A percentile compares a stretch with the other conserved stretches of the same genome.
phyloP scores from a whole-genome alignment of 2,888 invertebrate species.

The Nemurella pictetii region DNA sequence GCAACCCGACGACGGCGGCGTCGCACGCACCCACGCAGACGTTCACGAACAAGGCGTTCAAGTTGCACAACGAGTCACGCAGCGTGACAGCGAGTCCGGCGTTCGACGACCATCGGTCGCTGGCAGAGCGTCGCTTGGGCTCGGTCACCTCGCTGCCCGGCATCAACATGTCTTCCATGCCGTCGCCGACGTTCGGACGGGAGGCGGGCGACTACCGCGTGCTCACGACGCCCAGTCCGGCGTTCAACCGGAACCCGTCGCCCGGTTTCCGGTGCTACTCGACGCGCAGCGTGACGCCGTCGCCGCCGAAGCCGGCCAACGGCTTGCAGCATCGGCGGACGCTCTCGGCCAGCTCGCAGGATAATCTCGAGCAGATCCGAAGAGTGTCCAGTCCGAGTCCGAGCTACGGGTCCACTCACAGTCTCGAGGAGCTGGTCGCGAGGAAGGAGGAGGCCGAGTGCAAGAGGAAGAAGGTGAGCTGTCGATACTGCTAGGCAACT shows the following conservation, averaged over 20 bases:
- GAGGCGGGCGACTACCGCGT: conserved; percentile 1
- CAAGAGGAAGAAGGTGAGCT: conserved; percentile 50
- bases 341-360: conserved; percentile 34
- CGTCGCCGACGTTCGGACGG: not conserved
- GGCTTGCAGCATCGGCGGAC: conserved; percentile 36
- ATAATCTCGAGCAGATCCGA: conserved; percentile 30
- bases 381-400: conserved; percentile 49
- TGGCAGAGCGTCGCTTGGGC: conserved; percentile 21
- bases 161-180: conserved; percentile 21
- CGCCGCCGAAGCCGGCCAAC: conserved; percentile 44
- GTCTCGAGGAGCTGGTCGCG: conserved; percentile 52
- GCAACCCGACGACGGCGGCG: not conserved
- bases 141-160: conserved; percentile 8
- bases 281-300: conserved; percentile 50
- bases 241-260: conserved; percentile 57
- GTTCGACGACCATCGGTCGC: conserved; percentile 2
- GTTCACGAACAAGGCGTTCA: not conserved
- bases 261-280: conserved; percentile 38
- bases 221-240: conserved; percentile 55
- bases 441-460: conserved; percentile 51
- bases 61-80: not conserved
- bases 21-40: not conserved
- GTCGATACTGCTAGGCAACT: too few relatives aligned
- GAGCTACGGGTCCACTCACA: conserved; percentile 50
- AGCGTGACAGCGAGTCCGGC: conserved; percentile 12